Conservation (phyloP, 2,113 vertebrate species). For the Collichthys lucidus region DNA sequence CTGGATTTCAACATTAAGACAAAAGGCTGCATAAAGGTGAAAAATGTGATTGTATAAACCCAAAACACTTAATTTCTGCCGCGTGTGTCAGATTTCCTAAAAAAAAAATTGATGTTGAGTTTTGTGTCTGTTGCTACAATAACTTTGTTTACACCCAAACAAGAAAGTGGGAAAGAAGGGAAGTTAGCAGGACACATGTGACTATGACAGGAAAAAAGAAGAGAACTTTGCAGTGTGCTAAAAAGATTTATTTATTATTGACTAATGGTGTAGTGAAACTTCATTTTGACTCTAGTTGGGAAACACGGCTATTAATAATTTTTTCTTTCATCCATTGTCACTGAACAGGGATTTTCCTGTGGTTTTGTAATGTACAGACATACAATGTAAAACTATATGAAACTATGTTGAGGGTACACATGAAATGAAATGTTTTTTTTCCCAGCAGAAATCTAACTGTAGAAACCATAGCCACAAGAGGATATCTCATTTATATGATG, state of each 20-base stretch:
- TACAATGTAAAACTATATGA: no score
- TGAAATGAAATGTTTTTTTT: no score
- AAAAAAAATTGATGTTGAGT: not conserved
- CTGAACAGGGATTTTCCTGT: not conserved
- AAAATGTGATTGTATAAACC: not conserved
- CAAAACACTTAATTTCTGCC: not conserved
- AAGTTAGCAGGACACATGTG: not conserved
- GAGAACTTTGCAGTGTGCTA: not conserved
- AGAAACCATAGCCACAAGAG: no score
- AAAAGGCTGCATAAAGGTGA: not conserved
- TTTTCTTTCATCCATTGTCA: not conserved
- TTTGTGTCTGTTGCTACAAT: not conserved
- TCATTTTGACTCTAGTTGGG: not conserved
- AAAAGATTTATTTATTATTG: no score
- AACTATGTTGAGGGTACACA: no score
- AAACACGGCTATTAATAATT: no score
- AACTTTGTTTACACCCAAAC: not conserved
- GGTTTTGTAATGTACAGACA: no score
- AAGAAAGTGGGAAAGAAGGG: no score
- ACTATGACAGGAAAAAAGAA: not conserved
- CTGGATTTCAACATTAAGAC: not conserved
- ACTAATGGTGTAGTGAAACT: not conserved
- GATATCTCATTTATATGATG: not conserved
- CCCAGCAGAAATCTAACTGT: no score
- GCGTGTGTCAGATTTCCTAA: not conserved